These are phyloP conservation scores for Coleophora flavipennella DNA, from an alignment of 2,888 invertebrate species.

Conservation along the genomic window DNA sequence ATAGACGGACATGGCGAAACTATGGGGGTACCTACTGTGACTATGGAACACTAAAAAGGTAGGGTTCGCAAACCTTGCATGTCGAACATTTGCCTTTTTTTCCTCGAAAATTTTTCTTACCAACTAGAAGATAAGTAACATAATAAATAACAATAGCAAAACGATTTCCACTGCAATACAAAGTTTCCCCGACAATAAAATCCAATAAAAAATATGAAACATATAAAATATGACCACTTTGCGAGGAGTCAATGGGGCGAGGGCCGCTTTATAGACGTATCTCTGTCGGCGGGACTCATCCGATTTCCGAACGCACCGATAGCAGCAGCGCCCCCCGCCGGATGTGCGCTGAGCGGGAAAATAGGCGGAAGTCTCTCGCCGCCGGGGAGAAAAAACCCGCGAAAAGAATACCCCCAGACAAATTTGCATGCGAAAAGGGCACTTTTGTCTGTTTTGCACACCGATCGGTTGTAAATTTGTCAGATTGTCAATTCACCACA, in stretches of 20 bases:
- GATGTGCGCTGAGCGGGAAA: slow-evolving; percentile 68
- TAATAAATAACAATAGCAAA: no score
- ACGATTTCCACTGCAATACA: no score
- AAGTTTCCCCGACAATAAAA: slow-evolving; percentile 17
- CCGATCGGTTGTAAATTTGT: slow-evolving; percentile 67
- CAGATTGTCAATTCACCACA: slow-evolving; percentile 64
- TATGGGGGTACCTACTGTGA: no score
- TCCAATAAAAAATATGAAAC: slow-evolving; percentile 52
- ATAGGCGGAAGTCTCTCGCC: slow-evolving; percentile 66
- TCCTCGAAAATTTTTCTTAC: no score
- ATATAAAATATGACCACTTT: slow-evolving; percentile 49
- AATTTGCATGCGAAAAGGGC: slow-evolving; percentile 68
- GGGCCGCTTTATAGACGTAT: slow-evolving; percentile 43
- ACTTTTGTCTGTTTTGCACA: slow-evolving; percentile 55
- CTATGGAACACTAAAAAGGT: no score
- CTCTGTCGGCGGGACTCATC: slow-evolving; percentile 43
- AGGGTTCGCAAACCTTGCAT: no score
- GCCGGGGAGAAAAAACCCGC: slow-evolving; percentile 47
- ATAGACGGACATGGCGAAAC: no score
- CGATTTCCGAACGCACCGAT: slow-evolving; percentile 59
- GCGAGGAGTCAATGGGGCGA: slow-evolving; percentile 42
- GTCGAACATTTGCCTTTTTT: no score
- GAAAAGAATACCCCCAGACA: slow-evolving; percentile 52
- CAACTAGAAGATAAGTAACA: no score
- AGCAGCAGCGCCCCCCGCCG: slow-evolving; percentile 52